Conservation (phyloP, 2,113 vertebrate genomes). For the Pipa parva region DNA sequence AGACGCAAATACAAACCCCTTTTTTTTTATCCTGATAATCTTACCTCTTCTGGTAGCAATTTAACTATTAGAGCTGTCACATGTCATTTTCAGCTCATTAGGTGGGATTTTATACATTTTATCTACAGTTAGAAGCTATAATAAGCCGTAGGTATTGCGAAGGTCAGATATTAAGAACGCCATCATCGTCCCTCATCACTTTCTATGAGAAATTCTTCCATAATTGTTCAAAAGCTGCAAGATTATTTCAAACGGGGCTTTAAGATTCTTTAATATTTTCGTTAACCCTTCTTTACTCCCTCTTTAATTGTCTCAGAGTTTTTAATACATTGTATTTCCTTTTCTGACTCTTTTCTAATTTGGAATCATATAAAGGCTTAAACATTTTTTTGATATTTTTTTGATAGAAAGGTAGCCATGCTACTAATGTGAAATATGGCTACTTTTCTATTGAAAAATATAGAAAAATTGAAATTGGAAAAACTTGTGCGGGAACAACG, state of each 20-base stretch:
- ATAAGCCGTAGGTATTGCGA: constrained; percentile 64
- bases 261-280: constrained; percentile 43
- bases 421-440: too few relatives aligned
- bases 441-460: too few relatives aligned
- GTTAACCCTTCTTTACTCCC: too few relatives aligned
- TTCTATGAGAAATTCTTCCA: constrained; percentile 82
- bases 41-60: constrained; percentile 58
- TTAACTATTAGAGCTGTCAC: constrained; percentile 66
- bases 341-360: too few relatives aligned
- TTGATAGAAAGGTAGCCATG: too few relatives aligned
- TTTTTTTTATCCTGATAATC: constrained; percentile 49
- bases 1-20: constrained; percentile 11
- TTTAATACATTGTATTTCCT: too few relatives aligned
- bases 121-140: constrained; percentile 57
- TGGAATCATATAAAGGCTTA: too few relatives aligned
- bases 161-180: constrained; percentile 74
- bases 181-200: constrained; percentile 77
- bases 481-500: too few relatives aligned
- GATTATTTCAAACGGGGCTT: constrained; percentile 45
- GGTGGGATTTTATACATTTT: constrained; percentile 70
- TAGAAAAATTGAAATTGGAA: too few relatives aligned
- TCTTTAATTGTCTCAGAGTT: too few relatives aligned
- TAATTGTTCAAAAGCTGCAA: constrained; percentile 67
- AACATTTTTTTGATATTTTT: too few relatives aligned
- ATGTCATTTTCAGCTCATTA: constrained; percentile 69